phyloP scores from a whole-genome alignment of 1,140 invertebrate genomes.

The Papilio dardanus region DNA sequence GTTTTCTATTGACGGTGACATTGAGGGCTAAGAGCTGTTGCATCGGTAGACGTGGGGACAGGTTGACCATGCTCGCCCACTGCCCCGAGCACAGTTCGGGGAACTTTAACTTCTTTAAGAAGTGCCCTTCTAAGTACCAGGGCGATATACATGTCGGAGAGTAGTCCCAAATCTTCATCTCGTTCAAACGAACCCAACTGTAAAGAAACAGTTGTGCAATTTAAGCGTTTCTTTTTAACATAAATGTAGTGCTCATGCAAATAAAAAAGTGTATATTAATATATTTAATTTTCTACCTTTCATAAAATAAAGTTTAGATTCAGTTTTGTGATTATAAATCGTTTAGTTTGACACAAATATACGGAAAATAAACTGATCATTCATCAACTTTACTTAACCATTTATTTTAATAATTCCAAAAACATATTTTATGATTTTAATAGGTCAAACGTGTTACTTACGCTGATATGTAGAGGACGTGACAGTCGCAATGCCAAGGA shows the following conservation, averaged over 20 bases:
- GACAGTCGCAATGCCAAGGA: conserved; percentile 94
- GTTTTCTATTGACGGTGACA: conserved; percentile 78
- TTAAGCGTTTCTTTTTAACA: too few relatives aligned
- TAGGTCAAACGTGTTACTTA: conserved; percentile 59
- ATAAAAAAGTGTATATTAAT: too few relatives aligned
- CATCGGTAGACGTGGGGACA: conserved; percentile 86
- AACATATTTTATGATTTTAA: neutral
- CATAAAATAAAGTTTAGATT: too few relatives aligned
- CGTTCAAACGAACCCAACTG: conserved; percentile 87
- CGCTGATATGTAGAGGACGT: conserved; percentile 87
- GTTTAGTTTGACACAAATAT: too few relatives aligned
- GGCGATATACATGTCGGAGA: conserved; percentile 90
- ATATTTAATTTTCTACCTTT: too few relatives aligned
- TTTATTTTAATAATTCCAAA: too few relatives aligned
- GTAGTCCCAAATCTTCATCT: conserved; percentile 88
- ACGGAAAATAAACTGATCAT: too few relatives aligned
- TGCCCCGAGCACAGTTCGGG: conserved; percentile 91
- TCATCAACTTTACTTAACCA: too few relatives aligned
- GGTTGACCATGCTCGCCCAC: conserved; percentile 92
- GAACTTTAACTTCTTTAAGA: conserved; percentile 88
- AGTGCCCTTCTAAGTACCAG: conserved; percentile 86
- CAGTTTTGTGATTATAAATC: too few relatives aligned
- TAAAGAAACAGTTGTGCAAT: too few relatives aligned
- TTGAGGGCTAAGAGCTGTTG: conserved; percentile 78
- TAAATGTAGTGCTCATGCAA: too few relatives aligned